phyloP scores from a whole-genome alignment of 2,888 invertebrate species.

The Falcaria lacertinaria region DNA sequence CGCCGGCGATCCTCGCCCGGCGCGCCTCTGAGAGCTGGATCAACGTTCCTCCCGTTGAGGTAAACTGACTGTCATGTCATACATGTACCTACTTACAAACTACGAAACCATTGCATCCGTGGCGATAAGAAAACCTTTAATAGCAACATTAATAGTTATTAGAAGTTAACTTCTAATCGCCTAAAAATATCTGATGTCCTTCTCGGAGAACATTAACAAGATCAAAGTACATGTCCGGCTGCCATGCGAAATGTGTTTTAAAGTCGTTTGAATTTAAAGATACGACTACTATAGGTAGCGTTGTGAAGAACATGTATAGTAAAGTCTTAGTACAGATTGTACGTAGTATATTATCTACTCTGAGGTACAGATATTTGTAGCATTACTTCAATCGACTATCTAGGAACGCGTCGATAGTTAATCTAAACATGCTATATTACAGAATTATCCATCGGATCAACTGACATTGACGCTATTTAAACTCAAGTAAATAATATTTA shows the following conservation, averaged over 20 bases:
- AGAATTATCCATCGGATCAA: background rate
- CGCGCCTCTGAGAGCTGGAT: conserved; percentile 95
- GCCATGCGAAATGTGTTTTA: background rate
- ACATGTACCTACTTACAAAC: no score
- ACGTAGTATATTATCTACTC: no score
- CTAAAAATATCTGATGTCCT: background rate
- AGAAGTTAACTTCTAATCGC: background rate
- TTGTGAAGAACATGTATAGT: no score
- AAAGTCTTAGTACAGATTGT: no score
- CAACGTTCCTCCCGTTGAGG: conserved; percentile 92
- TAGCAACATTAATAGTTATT: no score
- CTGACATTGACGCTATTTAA: background rate
- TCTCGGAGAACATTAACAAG: background rate
- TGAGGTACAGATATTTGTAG: no score
- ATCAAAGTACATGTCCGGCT: background rate
- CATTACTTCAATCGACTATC: no score
- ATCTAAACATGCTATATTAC: conserved; percentile 10
- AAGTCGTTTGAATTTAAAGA: background rate
- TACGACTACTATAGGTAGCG: no score
- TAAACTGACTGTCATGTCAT: no score
- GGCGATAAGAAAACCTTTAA: no score
- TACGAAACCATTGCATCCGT: no score
- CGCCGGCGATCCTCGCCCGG: conserved; percentile 91
- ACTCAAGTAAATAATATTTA: background rate
- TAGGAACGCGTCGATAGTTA: no score